Evolutionary conservation across 1,140 invertebrate genomes (phyloP), one percentile per base, ranked within the genome.

Genomic region (Platyscapa corneri): DNA sequence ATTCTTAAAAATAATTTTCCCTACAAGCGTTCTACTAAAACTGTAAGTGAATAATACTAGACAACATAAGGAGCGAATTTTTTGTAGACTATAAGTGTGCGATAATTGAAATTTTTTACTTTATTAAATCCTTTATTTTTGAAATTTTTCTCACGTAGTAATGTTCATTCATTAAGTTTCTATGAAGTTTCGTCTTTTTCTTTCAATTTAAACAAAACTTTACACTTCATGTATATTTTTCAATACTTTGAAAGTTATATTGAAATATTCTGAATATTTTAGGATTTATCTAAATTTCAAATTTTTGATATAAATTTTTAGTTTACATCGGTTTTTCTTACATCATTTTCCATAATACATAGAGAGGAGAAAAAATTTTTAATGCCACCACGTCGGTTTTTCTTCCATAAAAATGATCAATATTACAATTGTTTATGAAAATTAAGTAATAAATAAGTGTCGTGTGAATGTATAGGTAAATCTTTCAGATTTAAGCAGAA

Each of bases 271-370:
- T 74, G 23, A 42, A 74, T 74, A 74, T 42, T 74, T 74, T 72
- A 16, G 20, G 23, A 39, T 72, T 42, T 42, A 42, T 42, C 20
- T 74, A 42, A 74, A 42, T 74, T 74, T 42, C 1, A 74, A 74
- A 74, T n/a, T n/a, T 74, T 74, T 42, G 42, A 74, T 74, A 74
- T 74, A 74, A 74, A 74, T 39, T 32, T 74, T 23, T 23, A n/a
- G 37, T 74, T 74, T 42, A n/a, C n/a, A 74, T 74, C 5, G 14
- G 30, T 34, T 32, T 72, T 39, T 72, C 23, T 72, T 72, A 39
- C n/a, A 3, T 32, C 10, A 34, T 14, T 67, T 67, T 67, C 32
- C n/a, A 14, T 32, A 34, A 67, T 67, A 67, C 14, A 67, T 34
- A 34, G 64, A 67, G 0, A 10, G 12, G 6, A 65, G n/a, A n/a